Conservation (phyloP, 2,113 vertebrate genomes). For the Mobula hypostoma region DNA sequence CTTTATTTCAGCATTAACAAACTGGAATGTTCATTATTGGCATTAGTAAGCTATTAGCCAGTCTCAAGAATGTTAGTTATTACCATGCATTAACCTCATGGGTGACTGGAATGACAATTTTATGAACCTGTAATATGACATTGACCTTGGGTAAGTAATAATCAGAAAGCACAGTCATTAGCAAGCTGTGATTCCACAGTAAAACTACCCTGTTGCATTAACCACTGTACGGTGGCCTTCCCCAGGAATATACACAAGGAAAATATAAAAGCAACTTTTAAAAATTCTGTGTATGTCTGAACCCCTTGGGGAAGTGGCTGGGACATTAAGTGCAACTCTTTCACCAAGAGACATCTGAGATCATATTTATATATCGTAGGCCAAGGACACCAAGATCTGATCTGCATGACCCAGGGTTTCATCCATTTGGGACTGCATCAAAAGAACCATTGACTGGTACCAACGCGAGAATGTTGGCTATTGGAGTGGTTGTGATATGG, state of each 20-base stretch:
- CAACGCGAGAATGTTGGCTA: too few relatives aligned
- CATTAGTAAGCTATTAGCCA: neutral
- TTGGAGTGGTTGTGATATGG: too few relatives aligned
- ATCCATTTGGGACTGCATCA: too few relatives aligned
- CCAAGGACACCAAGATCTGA: neutral
- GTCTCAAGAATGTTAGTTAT: neutral
- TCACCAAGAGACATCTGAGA: neutral
- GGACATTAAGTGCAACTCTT: neutral
- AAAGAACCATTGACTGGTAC: too few relatives aligned
- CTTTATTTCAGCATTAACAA: neutral
- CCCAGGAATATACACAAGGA: neutral
- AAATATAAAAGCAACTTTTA: too few relatives aligned
- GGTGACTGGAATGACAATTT: neutral
- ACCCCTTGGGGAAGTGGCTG: slow-evolving; percentile 32
- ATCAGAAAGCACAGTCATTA: neutral
- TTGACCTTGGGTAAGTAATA: slow-evolving; percentile 31
- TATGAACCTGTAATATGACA: neutral
- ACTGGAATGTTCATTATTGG: slow-evolving; percentile 25
- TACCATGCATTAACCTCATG: slow-evolving; percentile 18
- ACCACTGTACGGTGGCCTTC: neutral
- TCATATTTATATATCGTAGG: neutral
- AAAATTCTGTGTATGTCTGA: slow-evolving; percentile 29
- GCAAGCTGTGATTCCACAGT: neutral
- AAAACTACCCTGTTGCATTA: neutral
- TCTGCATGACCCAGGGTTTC: neutral